Base-by-base conservation (phyloP, 2,888 invertebrate species). In the Acronicta leporina region DNA sequence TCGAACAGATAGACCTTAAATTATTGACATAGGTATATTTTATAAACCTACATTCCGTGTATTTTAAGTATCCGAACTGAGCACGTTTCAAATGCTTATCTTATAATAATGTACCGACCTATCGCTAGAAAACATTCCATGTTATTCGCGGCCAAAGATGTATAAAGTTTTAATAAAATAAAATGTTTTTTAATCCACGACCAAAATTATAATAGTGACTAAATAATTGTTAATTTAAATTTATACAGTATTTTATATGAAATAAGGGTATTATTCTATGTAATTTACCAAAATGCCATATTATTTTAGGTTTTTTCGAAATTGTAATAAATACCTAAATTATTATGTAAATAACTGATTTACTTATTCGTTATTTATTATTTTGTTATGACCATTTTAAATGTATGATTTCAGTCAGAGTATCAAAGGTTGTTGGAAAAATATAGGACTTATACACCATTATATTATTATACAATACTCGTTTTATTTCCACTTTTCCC, bases 281-380 rank as follows among this genome's bases (percentile, higher is more conserved):
- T 70, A 68, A 63, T 77, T 72, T 63, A 79, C 60, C 65, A 68
- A 71, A 1, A 79, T 79, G 85, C 85, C 85, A 85, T 85, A 84
- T 72, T 82, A 84, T 59, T 46, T 64, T 58, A 79, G 74, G 59
- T 46, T 58, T 56, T 63, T 59, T 60, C 33, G 30, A 66, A 52
- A 69, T 20, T 64, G 61, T 65, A 68, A 56, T 49, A 62, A 73
- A 64, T 73, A 20, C 20, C 20, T 20, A 61, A 68, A 65, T 70
- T 61, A 65, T 63, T 66, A 38, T 68, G 69, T 69, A 73, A 68
- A 72, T 70, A 73, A 65, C 58, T 67, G 54, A 59, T 63, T 33
- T 33, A 33, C 33, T 59, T 38, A 63, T 61, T 63, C 60, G 62
- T 67, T 70, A 77, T 75, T 72, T 67, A 77, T 73, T 79, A 47